Conservation (phyloP, 2,888 invertebrate genomes). For the Dryocosmus kuriphilus region DNA sequence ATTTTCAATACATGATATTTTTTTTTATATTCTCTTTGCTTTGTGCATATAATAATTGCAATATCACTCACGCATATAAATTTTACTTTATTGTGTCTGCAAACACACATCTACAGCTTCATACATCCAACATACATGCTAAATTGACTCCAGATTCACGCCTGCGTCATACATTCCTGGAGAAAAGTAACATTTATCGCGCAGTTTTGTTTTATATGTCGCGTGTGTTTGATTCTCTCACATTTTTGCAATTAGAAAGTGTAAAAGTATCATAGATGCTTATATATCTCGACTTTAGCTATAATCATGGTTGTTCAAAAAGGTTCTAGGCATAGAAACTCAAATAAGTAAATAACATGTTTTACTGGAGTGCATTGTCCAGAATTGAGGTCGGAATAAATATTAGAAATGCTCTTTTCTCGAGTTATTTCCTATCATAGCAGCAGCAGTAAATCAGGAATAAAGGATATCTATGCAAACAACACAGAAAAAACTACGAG, state of each 20-base stretch:
- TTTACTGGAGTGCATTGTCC: too few relatives aligned
- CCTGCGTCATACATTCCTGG: not conserved
- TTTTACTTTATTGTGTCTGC: not conserved
- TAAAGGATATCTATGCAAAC: conserved; percentile 7
- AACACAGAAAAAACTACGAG: not conserved
- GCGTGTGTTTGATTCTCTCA: not conserved
- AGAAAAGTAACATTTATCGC: not conserved
- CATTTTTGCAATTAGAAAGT: not conserved
- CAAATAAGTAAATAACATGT: not conserved
- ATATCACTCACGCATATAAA: not conserved
- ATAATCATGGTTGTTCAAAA: not conserved
- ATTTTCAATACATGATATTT: not conserved
- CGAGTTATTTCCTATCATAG: conserved; percentile 4
- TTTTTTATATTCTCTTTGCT: not conserved
- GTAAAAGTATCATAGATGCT: not conserved
- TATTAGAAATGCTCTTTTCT: not conserved
- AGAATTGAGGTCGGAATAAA: not conserved
- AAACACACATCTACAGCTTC: not conserved
- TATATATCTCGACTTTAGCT: not conserved
- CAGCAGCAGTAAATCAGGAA: not conserved
- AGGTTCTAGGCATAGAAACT: too few relatives aligned
- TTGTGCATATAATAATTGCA: not conserved
- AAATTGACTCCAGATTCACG: conserved; percentile 3
- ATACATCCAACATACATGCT: not conserved
- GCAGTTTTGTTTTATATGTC: not conserved